Evolutionary conservation across 1,140 invertebrate genomes (phyloP).

Genomic region (Drosophila mojavensis): DNA sequence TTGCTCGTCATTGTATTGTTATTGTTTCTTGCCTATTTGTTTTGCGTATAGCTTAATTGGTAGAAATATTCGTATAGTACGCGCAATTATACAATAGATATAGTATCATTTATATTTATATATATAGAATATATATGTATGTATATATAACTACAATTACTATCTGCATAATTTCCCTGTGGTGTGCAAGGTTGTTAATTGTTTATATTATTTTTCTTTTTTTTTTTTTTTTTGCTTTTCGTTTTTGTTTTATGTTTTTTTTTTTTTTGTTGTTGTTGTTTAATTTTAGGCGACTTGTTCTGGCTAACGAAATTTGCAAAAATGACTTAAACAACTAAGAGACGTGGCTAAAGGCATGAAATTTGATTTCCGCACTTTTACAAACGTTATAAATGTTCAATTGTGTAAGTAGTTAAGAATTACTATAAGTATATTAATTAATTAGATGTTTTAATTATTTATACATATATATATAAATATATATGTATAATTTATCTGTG

Average conservation of each 20-base stretch:
- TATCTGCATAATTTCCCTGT: conserved; percentile 33
- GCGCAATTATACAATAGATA: conserved; percentile 18
- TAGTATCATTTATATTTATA: conserved; percentile 11
- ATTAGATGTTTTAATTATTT: conserved; percentile 18
- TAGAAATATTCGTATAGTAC: conserved; percentile 25
- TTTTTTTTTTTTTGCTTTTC: conserved; percentile 1
- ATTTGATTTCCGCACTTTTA: conserved; percentile 82
- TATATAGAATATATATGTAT: not conserved
- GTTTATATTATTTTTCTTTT: not conserved
- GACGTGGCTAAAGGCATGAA: conserved; percentile 77
- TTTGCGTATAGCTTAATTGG: conserved; percentile 24
- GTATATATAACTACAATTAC: conserved; percentile 28
- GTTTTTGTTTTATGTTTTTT: not conserved
- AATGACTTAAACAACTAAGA: conserved; percentile 71
- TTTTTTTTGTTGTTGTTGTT: not conserved
- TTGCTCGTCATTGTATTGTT: conserved; percentile 13
- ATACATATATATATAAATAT: conserved; percentile 22
- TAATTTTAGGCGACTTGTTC: conserved; percentile 51
- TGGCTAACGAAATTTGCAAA: conserved; percentile 43
- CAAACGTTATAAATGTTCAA: conserved; percentile 70
- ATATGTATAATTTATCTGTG: not conserved
- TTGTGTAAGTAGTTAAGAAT: conserved; percentile 76
- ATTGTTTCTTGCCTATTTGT: not conserved
- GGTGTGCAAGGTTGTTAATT: conserved; percentile 33
- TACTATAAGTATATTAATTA: conserved; percentile 58